Conservation (phyloP, 2,797 vertebrate species). For the Acestrorhynchus altus region DNA sequence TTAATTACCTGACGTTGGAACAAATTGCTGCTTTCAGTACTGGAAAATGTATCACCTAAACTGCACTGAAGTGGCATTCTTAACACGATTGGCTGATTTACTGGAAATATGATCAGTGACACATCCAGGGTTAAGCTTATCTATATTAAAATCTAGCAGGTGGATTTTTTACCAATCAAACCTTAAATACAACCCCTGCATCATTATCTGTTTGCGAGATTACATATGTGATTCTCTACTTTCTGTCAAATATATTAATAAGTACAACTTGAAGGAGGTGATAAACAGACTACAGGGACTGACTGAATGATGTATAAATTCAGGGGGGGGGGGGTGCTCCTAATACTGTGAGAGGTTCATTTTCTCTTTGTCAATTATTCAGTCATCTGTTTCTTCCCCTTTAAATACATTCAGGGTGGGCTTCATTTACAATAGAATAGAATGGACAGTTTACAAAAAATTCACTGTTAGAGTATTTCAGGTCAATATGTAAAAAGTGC, state of each 20-base stretch:
- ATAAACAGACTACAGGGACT: not conserved
- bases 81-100: not conserved
- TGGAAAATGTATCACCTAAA: not conserved
- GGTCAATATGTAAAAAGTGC: too few species aligned
- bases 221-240: not conserved
- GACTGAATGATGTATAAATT: not conserved
- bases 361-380: too few species aligned
- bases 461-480: too few species aligned
- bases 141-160: not conserved
- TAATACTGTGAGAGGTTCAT: not conserved
- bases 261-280: not conserved
- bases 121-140: not conserved
- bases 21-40: not conserved
- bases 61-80: not conserved
- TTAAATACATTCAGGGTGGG: too few species aligned
- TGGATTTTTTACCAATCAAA: not conserved
- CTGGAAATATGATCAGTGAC: not conserved
- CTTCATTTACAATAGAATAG: too few species aligned
- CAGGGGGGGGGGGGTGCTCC: too few species aligned
- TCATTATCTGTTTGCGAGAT: not conserved
- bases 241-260: not conserved
- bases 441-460: too few species aligned
- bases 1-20: not conserved
- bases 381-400: too few species aligned
- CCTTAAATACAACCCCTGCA: not conserved